These are phyloP conservation scores for Polypterus senegalus DNA, from an alignment of 2,113 vertebrate genomes.

Conservation along the genomic window DNA sequence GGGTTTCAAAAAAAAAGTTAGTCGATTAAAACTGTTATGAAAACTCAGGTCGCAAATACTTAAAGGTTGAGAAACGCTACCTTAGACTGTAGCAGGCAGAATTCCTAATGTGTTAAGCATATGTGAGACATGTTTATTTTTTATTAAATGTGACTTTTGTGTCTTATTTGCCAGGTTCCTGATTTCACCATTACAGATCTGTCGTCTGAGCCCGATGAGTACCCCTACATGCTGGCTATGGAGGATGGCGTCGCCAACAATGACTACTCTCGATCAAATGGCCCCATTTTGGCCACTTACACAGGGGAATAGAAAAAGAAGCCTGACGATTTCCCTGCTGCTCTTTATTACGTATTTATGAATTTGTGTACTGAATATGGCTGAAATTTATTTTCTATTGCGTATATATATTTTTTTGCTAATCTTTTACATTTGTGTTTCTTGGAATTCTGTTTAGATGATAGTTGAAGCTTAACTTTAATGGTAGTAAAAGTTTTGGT, in stretches of 20 bases:
- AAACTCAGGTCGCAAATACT: too few relatives aligned
- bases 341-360: background rate
- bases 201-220: slow-evolving; percentile 51
- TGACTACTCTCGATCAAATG: background rate
- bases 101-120: too few relatives aligned
- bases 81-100: slow-evolving; percentile 21
- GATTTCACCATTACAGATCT: slow-evolving; percentile 54
- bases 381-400: background rate
- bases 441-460: background rate
- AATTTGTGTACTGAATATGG: slow-evolving; percentile 3
- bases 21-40: too few relatives aligned
- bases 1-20: too few relatives aligned
- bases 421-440: background rate
- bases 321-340: background rate
- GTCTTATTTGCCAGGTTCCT: slow-evolving; percentile 37
- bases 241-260: background rate
- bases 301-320: background rate
- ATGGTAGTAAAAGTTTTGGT: background rate
- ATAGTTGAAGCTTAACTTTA: background rate
- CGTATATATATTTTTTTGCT: background rate
- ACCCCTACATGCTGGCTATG: slow-evolving; percentile 19
- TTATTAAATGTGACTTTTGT: slow-evolving; percentile 19
- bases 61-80: too few relatives aligned
- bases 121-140: too few relatives aligned
- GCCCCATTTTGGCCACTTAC: background rate